Percentiles rank a stretch among this genome's conserved stretches.
phyloP scores from a whole-genome alignment of 2,888 invertebrate species.

The Ditylenchus weischeri region DNA sequence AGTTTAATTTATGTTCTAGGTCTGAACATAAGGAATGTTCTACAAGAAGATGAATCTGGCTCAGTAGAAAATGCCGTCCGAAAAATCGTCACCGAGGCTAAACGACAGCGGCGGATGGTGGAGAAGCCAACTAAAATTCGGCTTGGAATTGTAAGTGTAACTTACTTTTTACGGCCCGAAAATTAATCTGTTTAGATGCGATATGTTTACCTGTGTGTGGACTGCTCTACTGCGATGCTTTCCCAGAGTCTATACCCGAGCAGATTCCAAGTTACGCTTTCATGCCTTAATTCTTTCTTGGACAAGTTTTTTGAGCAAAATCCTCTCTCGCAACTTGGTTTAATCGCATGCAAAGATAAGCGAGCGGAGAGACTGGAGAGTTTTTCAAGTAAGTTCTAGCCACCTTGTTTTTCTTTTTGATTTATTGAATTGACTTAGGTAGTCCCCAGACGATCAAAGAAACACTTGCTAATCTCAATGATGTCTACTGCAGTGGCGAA shows the following conservation, averaged over 20 bases:
- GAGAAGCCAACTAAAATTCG: constrained; percentile 70
- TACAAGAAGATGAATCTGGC: constrained; percentile 92
- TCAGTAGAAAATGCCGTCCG: constrained; percentile 83
- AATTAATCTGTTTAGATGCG: constrained; percentile 71
- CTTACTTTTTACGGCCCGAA: neutral
- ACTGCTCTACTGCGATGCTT: constrained; percentile 89
- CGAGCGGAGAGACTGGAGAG: constrained; percentile 30
- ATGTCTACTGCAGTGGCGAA: constrained; percentile 77
- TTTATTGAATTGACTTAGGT: constrained; percentile 53
- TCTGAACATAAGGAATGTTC: constrained; percentile 71
- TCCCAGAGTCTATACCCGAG: constrained; percentile 93
- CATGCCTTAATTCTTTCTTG: constrained; percentile 81
- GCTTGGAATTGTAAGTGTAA: constrained; percentile 74
- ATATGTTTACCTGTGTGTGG: constrained; percentile 83
- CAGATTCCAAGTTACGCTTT: constrained; percentile 68
- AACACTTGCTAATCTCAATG: constrained; percentile 63
- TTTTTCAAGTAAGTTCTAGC: constrained; percentile 26
- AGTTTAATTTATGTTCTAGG: constrained; percentile 32
- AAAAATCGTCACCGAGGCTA: constrained; percentile 84
- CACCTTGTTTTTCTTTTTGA: constrained; percentile 24
- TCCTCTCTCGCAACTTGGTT: constrained; percentile 92
- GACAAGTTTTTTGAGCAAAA: constrained; percentile 98
- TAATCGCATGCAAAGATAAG: constrained; percentile 85
- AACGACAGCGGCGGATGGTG: constrained; percentile 65
- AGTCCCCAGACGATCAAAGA: constrained; percentile 62